phyloP scores from a whole-genome alignment of 2,113 vertebrate genomes.

The Polypterus senegalus region DNA sequence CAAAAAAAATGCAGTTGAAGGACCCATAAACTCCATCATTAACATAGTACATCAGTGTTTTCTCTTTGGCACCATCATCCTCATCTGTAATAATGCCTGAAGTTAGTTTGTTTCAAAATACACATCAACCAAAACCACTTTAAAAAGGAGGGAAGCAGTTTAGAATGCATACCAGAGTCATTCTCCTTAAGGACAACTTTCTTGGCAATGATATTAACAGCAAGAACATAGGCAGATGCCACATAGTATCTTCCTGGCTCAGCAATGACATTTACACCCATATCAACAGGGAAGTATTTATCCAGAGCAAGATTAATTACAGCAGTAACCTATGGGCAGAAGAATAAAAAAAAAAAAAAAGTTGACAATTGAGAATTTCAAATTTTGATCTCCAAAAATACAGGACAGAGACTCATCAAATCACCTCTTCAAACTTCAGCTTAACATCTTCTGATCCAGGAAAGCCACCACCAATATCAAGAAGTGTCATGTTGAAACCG shows the following conservation, averaged over 20 bases:
- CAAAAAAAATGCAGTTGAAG: slow-evolving; percentile 91
- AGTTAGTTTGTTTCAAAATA: background rate
- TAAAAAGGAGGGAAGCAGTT: background rate
- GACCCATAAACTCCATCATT: slow-evolving; percentile 97
- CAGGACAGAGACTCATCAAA: background rate
- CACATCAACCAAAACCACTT: background rate
- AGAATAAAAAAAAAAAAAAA: background rate
- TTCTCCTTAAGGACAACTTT: slow-evolving; percentile 75
- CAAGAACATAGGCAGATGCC: slow-evolving; percentile 82
- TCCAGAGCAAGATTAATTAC: slow-evolving; percentile 86
- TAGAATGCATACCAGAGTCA: slow-evolving; percentile 50
- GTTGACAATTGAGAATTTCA: background rate
- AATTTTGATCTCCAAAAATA: background rate
- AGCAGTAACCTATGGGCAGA: slow-evolving; percentile 57
- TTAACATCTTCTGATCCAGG: slow-evolving; percentile 88
- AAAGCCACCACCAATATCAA: slow-evolving; percentile 94
- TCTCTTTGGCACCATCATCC: slow-evolving; percentile 62
- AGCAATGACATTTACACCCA: slow-evolving; percentile 71
- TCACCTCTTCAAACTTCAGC: slow-evolving; percentile 94
- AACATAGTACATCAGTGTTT: slow-evolving; percentile 91
- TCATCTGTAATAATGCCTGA: slow-evolving; percentile 60
- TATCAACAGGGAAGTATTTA: slow-evolving; percentile 80
- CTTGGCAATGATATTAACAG: slow-evolving; percentile 94
- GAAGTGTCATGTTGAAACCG: slow-evolving; percentile 79
- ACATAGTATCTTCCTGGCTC: slow-evolving; percentile 94